Conservation (phyloP, 1,140 invertebrate species). For the Ceratina calcarata region DNA sequence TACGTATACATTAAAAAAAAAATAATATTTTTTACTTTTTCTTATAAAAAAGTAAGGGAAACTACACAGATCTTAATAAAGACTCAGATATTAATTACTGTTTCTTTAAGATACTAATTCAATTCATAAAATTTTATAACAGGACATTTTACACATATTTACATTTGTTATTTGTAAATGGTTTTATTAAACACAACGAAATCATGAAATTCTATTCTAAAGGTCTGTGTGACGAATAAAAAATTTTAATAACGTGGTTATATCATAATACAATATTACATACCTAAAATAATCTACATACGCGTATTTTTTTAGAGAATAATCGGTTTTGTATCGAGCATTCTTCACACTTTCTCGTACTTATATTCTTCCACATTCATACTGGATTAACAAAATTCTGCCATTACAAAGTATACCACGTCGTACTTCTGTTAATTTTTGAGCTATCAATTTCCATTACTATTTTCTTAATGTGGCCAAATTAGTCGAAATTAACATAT, state of each 20-base stretch:
- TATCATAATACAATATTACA: slow-evolving; percentile 31
- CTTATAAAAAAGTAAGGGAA: background rate
- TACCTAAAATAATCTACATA: slow-evolving; percentile 51
- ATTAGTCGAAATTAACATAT: background rate
- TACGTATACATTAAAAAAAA: background rate
- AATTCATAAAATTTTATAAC: background rate
- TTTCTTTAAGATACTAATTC: background rate
- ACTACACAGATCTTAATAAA: background rate
- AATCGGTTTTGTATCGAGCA: slow-evolving; percentile 42
- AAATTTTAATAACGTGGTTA: slow-evolving; percentile 49
- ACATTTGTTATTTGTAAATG: slow-evolving; percentile 12
- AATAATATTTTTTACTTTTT: background rate
- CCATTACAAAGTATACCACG: slow-evolving; percentile 23
- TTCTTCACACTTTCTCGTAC: slow-evolving; percentile 43
- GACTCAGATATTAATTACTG: background rate
- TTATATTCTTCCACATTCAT: slow-evolving; percentile 37
- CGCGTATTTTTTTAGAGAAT: slow-evolving; percentile 40
- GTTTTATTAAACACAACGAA: slow-evolving; percentile 55
- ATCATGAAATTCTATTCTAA: slow-evolving; percentile 27
- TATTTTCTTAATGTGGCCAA: background rate
- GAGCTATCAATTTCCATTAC: slow-evolving; percentile 27
- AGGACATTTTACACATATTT: slow-evolving; percentile 21
- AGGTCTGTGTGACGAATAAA: slow-evolving; percentile 42
- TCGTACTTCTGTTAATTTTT: slow-evolving; percentile 4
- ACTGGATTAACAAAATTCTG: slow-evolving; percentile 31